Conservation (phyloP, 2,888 invertebrate genomes). For the Mythimna lalbum region DNA sequence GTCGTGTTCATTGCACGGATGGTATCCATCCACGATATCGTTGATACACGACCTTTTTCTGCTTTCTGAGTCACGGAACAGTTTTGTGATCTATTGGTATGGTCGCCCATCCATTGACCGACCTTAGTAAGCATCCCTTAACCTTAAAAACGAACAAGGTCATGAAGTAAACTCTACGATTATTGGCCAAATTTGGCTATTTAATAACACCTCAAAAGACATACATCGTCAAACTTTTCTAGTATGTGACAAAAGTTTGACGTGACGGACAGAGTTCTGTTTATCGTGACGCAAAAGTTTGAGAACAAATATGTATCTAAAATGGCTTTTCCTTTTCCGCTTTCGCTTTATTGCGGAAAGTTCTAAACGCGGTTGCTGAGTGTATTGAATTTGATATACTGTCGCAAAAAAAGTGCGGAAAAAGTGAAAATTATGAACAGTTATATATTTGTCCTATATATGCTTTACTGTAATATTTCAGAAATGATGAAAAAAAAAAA, state of each 20-base stretch:
- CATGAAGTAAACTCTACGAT: background rate
- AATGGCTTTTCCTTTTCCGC: constrained; percentile 13
- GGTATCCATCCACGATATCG: no score
- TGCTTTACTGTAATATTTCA: no score
- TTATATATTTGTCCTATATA: no score
- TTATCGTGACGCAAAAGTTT: constrained; percentile 23
- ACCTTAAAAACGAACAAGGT: background rate
- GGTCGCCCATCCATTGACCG: background rate
- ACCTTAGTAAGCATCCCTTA: background rate
- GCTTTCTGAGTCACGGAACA: no score
- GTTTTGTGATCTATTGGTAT: no score
- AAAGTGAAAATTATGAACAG: no score
- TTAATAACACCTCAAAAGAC: constrained; percentile 5
- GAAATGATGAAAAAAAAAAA: no score
- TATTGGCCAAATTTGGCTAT: background rate
- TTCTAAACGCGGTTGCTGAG: constrained; percentile 7
- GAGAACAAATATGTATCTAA: constrained; percentile 35
- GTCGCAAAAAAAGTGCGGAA: background rate
- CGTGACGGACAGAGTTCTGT: constrained; percentile 37
- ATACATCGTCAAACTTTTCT: constrained; percentile 22
- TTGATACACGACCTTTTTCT: no score
- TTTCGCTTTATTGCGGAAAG: constrained; percentile 8
- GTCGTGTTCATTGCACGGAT: no score
- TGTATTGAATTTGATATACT: constrained; percentile 2
- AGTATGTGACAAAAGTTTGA: constrained; percentile 31